Evolutionary conservation across 2,797 vertebrate species (phyloP).

Genomic region (Hypotaenidia philippensis): DNA sequence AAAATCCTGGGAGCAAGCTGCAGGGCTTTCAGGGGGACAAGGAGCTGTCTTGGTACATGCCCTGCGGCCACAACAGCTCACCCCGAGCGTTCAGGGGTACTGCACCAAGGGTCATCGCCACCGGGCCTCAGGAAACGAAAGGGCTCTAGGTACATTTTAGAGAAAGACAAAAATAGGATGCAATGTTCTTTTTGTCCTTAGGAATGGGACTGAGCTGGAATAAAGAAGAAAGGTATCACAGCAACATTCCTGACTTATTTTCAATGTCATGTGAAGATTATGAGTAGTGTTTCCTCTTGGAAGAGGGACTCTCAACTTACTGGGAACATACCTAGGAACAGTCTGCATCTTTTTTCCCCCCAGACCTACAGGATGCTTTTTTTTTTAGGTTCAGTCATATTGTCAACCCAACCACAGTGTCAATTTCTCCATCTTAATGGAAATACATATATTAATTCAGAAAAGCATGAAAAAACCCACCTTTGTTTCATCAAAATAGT

Average conservation of each 20-base stretch:
- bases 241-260: background rate
- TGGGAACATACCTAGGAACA: background rate
- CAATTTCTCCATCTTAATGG: background rate
- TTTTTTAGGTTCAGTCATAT: background rate
- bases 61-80: background rate
- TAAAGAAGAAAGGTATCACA: background rate
- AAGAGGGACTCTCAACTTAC: background rate
- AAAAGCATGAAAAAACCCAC: background rate
- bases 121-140: background rate
- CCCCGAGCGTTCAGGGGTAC: background rate
- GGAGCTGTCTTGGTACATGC: background rate
- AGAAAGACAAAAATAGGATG: background rate
- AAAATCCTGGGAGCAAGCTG: constrained; percentile 39
- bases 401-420: background rate
- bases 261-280: background rate
- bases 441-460: background rate
- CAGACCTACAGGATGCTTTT: background rate
- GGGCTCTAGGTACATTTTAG: background rate
- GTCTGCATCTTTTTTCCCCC: background rate
- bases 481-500: background rate
- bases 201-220: background rate
- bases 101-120: background rate
- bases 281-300: background rate
- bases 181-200: background rate
- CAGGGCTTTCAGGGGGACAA: constrained; percentile 26